Evolutionary conservation across 2,113 vertebrate species (phyloP).

Genomic region (Periophthalmus modestus): DNA sequence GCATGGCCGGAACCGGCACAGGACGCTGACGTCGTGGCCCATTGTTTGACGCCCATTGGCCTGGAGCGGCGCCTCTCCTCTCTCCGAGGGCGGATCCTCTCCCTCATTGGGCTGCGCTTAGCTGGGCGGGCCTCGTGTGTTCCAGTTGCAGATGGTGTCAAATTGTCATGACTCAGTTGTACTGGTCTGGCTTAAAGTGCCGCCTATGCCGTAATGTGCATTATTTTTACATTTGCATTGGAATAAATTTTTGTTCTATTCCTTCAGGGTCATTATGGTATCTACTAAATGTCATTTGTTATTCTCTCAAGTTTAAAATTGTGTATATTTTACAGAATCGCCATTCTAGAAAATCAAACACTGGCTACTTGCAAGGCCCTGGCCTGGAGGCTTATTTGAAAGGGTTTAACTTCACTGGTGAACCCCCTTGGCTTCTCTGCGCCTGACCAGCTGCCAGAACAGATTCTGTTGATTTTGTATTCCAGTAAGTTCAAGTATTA

Average conservation of each 20-base stretch:
- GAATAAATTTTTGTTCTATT: not conserved
- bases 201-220: not conserved
- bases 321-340: conserved; percentile 58
- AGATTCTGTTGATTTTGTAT: conserved; percentile 72
- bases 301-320: not conserved
- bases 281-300: not conserved
- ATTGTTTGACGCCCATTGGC: conserved; percentile 33
- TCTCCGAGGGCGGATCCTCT: fast-evolving
- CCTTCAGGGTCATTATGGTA: too few relatives aligned
- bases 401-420: conserved; percentile 78
- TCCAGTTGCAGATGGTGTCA: conserved; percentile 10
- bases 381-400: conserved; percentile 76
- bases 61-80: not conserved
- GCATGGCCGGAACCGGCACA: conserved; percentile 64
- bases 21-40: conserved; percentile 13
- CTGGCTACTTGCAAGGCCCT: conserved; percentile 68
- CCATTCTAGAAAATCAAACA: conserved; percentile 59
- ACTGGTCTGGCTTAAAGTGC: not conserved
- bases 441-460: conserved; percentile 56
- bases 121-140: conserved; percentile 12
- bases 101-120: conserved; percentile 28
- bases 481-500: conserved; percentile 66
- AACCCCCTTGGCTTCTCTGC: conserved; percentile 69
- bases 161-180: conserved; percentile 17
- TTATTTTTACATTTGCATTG: not conserved